phyloP scores from a whole-genome alignment of 37 sponge, comb jelly and placozoan genomes.

The Beroe ovata region DNA sequence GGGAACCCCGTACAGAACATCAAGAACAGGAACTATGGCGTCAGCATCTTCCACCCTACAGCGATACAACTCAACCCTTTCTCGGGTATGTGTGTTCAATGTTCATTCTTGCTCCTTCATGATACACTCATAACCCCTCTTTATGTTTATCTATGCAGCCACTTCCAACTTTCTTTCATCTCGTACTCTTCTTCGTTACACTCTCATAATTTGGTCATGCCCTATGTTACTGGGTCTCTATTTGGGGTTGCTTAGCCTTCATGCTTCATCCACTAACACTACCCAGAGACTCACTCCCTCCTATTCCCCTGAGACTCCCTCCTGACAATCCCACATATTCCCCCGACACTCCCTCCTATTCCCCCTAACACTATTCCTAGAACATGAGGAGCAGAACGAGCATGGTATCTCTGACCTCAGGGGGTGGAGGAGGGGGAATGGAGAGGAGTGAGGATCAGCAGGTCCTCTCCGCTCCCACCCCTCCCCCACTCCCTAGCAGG shows the following conservation, averaged over 20 bases:
- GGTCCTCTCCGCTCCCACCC: not conserved
- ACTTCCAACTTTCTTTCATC: too few species aligned
- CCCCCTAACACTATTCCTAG: not conserved
- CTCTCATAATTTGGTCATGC: too few species aligned
- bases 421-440: not conserved
- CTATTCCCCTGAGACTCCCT: not conserved
- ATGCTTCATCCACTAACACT: not conserved
- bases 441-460: not conserved
- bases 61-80: conserved; percentile 41
- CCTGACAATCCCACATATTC: too few species aligned
- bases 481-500: conserved; percentile 26
- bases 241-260: too few species aligned
- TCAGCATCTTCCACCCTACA: conserved; percentile 13
- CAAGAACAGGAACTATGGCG: not conserved
- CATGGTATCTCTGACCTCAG: conserved; percentile 44
- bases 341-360: too few species aligned
- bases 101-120: too few species aligned
- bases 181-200: too few species aligned
- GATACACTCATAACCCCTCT: too few species aligned
- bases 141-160: too few species aligned
- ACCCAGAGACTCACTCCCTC: not conserved
- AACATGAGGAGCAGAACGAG: conserved; percentile 51
- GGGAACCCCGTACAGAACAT: conserved; percentile 23
- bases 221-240: too few species aligned
- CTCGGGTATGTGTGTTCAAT: conserved; percentile 54